A percentile compares a stretch with the other conserved stretches of the same genome.
These are phyloP conservation scores for Dasyprocta punctata DNA, from an alignment of 2,113 vertebrate genomes.

Conservation along the genomic window DNA sequence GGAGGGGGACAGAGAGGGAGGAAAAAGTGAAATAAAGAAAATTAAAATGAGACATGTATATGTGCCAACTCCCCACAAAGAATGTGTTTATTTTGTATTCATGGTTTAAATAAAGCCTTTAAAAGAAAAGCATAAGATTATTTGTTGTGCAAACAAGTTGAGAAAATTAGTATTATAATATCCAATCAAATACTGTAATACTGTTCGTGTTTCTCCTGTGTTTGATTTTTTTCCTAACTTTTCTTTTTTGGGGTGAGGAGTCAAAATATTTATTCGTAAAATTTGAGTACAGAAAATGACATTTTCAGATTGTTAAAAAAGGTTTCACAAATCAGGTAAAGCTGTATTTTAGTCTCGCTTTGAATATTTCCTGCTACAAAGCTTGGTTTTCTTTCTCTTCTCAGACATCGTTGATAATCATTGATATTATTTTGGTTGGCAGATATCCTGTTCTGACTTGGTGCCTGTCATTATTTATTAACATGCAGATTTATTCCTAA, in stretches of 20 bases:
- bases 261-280: not conserved
- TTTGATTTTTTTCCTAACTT: not conserved
- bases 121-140: not conserved
- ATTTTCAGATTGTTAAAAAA: not conserved
- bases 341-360: not conserved
- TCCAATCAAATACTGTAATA: not conserved
- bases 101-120: not conserved
- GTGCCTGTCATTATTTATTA: slow-evolving; percentile 18
- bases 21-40: not conserved
- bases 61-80: not conserved
- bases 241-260: not conserved
- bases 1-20: not conserved
- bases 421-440: not conserved
- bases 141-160: not conserved
- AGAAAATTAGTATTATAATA: not conserved
- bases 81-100: not conserved
- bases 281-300: not conserved
- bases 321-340: not conserved
- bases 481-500: not conserved
- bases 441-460: not conserved
- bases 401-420: not conserved
- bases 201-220: not conserved
- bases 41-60: not conserved
- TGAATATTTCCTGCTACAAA: not conserved
- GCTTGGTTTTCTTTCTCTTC: not conserved